A percentile compares a stretch with the other conserved stretches of the same genome.
Conservation (phyloP, 2,888 invertebrate genomes). For the Clunio marinus region DNA sequence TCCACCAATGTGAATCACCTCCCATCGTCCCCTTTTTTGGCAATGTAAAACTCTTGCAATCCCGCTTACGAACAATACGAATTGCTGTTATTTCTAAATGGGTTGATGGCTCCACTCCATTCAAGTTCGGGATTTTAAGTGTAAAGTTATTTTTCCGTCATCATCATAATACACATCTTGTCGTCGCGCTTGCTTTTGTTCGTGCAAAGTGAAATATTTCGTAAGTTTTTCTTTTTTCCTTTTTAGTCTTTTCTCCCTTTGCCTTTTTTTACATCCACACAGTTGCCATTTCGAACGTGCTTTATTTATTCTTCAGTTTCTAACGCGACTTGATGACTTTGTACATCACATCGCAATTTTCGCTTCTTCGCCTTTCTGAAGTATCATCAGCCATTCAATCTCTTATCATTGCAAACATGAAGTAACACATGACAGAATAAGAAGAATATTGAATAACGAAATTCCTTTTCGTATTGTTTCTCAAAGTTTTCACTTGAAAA, state of each 20-base stretch:
- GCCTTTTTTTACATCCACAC: too few relatives aligned
- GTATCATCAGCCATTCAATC: too few relatives aligned
- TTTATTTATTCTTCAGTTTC: constrained; percentile 1
- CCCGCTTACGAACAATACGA: not conserved
- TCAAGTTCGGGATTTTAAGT: not conserved
- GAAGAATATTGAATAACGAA: not conserved
- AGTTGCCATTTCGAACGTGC: not conserved
- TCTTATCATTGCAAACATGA: not conserved
- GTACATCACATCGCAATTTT: not conserved
- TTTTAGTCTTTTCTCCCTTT: too few relatives aligned
- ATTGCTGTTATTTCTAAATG: not conserved
- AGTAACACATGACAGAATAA: not conserved
- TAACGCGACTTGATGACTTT: not conserved
- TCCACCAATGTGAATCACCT: too few relatives aligned
- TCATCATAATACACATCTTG: constrained; percentile 2
- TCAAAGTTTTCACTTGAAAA: too few relatives aligned
- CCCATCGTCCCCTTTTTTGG: not conserved
- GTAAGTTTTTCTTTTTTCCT: not conserved
- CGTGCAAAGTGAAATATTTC: not conserved
- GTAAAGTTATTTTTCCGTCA: not conserved
- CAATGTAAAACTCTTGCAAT: not conserved
- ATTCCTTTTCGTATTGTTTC: not conserved
- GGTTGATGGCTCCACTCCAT: too few relatives aligned
- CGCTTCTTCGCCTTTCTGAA: too few relatives aligned
- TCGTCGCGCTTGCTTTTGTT: not conserved